Conservation (phyloP, 64 coral and sea anemone species). For the Dendronephthya gigantea region DNA sequence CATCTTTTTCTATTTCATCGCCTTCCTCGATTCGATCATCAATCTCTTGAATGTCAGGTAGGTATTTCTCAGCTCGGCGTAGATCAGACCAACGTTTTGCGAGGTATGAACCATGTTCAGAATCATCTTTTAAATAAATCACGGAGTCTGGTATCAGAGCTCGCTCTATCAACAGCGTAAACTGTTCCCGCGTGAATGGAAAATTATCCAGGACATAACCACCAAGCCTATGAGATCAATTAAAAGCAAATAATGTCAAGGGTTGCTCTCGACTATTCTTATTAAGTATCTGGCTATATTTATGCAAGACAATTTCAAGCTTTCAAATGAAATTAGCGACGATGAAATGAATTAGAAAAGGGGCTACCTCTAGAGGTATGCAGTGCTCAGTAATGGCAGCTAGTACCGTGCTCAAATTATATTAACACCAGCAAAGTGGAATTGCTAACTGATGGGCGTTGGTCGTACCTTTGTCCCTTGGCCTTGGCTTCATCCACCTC, state of each 20-base stretch:
- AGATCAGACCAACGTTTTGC: slow-evolving; percentile 69
- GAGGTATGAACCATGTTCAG: slow-evolving; percentile 59
- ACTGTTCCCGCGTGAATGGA: slow-evolving; percentile 76
- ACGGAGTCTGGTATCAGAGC: slow-evolving; percentile 77
- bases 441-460: too few relatives aligned
- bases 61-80: background rate
- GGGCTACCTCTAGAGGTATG: too few relatives aligned
- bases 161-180: slow-evolving; percentile 74
- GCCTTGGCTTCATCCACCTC: slow-evolving; percentile 53
- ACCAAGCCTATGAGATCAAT: slow-evolving; percentile 40
- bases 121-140: slow-evolving; percentile 61
- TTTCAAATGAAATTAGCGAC: too few relatives aligned
- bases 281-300: too few relatives aligned
- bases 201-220: slow-evolving; percentile 77
- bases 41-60: background rate
- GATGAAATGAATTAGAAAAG: too few relatives aligned
- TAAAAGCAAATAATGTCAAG: too few relatives aligned
- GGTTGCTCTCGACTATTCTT: too few relatives aligned
- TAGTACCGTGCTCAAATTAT: too few relatives aligned
- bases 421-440: too few relatives aligned
- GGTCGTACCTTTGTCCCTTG: slow-evolving; percentile 60
- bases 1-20: background rate
- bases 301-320: too few relatives aligned
- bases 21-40: background rate
- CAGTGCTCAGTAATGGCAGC: too few relatives aligned